Percentiles rank a stretch among this genome's conserved stretches.
phyloP scores from a whole-genome alignment of 1,140 invertebrate genomes.

The Choristoneura fumiferana region DNA sequence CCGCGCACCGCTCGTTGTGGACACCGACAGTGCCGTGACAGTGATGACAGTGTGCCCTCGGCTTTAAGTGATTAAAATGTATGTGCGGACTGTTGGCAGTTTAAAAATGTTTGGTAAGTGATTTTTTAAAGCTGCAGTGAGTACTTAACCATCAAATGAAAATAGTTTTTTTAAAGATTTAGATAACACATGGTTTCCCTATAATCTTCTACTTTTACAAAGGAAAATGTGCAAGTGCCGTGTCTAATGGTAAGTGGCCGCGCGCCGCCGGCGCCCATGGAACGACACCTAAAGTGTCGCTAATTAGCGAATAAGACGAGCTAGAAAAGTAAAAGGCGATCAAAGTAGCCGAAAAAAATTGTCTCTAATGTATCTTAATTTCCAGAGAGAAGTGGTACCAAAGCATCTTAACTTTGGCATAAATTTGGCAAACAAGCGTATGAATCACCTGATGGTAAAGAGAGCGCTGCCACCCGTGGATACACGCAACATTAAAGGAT shows the following conservation, averaged over 20 bases:
- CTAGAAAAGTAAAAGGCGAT: not conserved
- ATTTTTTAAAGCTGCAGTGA: too few relatives aligned
- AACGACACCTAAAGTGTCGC: conserved; percentile 1
- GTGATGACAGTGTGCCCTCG: conserved; percentile 59
- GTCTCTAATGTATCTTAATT: too few relatives aligned
- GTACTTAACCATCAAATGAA: too few relatives aligned
- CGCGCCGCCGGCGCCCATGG: not conserved
- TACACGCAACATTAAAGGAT: too few relatives aligned
- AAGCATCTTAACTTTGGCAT: too few relatives aligned
- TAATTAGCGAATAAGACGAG: not conserved
- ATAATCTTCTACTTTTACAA: conserved; percentile 1
- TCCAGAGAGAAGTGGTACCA: too few relatives aligned
- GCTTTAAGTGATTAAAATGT: conserved; percentile 31
- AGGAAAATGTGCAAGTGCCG: conserved; percentile 10
- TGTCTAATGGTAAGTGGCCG: conserved; percentile 7
- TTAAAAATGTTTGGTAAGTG: conserved; percentile 62
- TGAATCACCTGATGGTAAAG: too few relatives aligned
- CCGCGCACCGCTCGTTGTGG: conserved; percentile 28
- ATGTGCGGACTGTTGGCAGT: conserved; percentile 47
- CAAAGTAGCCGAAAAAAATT: too few relatives aligned
- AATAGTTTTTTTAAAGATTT: too few relatives aligned
- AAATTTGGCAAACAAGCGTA: too few relatives aligned
- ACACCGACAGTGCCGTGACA: conserved; percentile 48
- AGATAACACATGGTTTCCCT: not conserved
- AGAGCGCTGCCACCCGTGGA: too few relatives aligned